These are phyloP conservation scores for Agrilus cyanescens DNA, from an alignment of 2,888 invertebrate genomes.

Conservation along the genomic window DNA sequence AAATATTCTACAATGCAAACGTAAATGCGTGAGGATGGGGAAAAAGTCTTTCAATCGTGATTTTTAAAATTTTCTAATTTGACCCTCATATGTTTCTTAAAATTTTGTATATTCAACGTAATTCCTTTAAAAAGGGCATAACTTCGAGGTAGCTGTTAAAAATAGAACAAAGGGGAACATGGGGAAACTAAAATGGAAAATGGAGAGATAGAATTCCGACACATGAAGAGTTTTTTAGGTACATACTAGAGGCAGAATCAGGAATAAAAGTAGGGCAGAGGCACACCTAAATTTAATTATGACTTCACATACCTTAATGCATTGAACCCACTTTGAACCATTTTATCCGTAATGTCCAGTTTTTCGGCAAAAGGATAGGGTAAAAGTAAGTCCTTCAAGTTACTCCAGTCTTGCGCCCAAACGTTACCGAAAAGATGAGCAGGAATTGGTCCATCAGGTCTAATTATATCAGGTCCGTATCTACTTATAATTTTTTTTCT, in stretches of 20 bases:
- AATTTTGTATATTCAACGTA: too few relatives aligned
- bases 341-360: constrained; percentile 65
- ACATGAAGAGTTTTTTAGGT: too few relatives aligned
- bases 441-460: constrained; percentile 64
- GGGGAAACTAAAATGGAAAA: too few relatives aligned
- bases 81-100: too few relatives aligned
- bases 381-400: constrained; percentile 59
- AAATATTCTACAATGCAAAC: constrained; percentile 49
- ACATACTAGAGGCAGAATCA: too few relatives aligned
- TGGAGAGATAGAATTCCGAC: too few relatives aligned
- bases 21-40: constrained; percentile 3
- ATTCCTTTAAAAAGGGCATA: too few relatives aligned
- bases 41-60: constrained; percentile 3
- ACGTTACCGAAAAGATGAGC: constrained; percentile 76
- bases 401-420: constrained; percentile 78
- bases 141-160: too few relatives aligned
- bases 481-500: constrained; percentile 47
- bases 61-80: too few relatives aligned
- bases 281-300: too few relatives aligned
- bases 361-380: constrained; percentile 61
- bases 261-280: too few relatives aligned
- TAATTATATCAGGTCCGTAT: constrained; percentile 36
- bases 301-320: constrained; percentile 45
- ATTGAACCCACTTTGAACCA: constrained; percentile 63
- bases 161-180: too few relatives aligned